Evolutionary conservation across 2,888 invertebrate genomes (phyloP).

Genomic region (Sepiola atlantica): DNA sequence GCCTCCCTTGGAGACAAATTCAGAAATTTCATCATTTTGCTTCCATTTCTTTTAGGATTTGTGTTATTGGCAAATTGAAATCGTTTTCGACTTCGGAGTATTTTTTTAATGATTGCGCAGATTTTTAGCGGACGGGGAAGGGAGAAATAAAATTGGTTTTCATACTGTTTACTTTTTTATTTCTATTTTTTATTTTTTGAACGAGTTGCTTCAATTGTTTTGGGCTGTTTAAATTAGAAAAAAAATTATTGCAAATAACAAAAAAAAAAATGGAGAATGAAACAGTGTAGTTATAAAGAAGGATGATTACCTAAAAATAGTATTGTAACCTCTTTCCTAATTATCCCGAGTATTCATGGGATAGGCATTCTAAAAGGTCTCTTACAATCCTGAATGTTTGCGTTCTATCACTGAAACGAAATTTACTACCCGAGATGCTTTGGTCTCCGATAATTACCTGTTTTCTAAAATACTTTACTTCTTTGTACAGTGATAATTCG

Average conservation of each 20-base stretch:
- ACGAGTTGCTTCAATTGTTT: not conserved
- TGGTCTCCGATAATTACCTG: too few relatives aligned
- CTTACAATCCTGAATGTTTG: too few relatives aligned
- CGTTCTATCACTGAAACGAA: too few relatives aligned
- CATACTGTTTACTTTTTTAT: not conserved
- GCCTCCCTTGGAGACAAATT: not conserved
- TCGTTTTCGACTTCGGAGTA: not conserved
- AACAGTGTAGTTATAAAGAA: not conserved
- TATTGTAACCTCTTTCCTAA: too few relatives aligned
- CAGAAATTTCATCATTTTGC: not conserved
- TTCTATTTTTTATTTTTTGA: not conserved
- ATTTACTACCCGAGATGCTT: too few relatives aligned
- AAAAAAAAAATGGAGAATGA: not conserved
- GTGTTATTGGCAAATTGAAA: constrained; percentile 20
- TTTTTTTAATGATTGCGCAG: not conserved
- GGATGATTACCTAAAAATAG: not conserved
- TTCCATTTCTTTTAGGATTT: constrained; percentile 7
- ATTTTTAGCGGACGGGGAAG: too few relatives aligned
- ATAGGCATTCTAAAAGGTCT: too few relatives aligned
- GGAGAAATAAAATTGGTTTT: not conserved
- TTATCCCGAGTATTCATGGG: too few relatives aligned
- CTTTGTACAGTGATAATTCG: too few relatives aligned
- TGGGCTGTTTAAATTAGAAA: not conserved
- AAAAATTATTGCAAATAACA: not conserved
- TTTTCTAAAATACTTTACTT: too few relatives aligned